Percentiles rank a stretch among this genome's conserved stretches.
These are phyloP conservation scores for Lophochroa leadbeateri DNA, from an alignment of 2,113 vertebrate species.

Conservation along the genomic window DNA sequence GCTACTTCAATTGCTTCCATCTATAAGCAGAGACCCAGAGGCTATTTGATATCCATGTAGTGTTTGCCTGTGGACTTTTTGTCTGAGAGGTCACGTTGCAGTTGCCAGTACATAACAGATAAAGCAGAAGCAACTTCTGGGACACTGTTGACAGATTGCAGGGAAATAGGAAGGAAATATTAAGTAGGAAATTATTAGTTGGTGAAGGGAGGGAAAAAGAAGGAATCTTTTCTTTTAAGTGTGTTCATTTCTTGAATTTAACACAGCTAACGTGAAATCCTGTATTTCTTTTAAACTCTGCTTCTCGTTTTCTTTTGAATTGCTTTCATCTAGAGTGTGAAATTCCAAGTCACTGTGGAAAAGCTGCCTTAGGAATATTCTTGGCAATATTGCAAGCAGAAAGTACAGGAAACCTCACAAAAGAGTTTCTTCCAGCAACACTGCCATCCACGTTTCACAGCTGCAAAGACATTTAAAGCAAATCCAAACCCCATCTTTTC, in stretches of 20 bases:
- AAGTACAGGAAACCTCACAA: conserved; percentile 48
- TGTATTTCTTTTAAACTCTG: neutral
- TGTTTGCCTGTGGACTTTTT: too few relatives aligned
- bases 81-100: neutral
- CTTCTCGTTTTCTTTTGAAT: neutral
- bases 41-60: neutral
- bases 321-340: conserved; percentile 45
- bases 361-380: conserved; percentile 28
- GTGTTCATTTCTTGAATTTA: neutral
- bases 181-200: neutral
- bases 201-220: neutral
- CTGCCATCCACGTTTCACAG: conserved; percentile 55
- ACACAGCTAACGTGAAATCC: neutral
- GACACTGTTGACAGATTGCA: neutral
- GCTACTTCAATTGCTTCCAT: neutral
- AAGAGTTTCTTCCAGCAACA: conserved; percentile 23
- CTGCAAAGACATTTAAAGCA: neutral
- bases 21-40: neutral
- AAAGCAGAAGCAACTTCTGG: neutral
- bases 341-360: conserved; percentile 41
- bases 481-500: neutral
- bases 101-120: neutral
- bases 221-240: neutral
- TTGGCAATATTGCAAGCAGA: conserved; percentile 23
- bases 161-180: neutral